A percentile compares a stretch with the other conserved stretches of the same genome.
Conservation (phyloP, 2,888 invertebrate species). For the Keiferia lycopersicella region DNA sequence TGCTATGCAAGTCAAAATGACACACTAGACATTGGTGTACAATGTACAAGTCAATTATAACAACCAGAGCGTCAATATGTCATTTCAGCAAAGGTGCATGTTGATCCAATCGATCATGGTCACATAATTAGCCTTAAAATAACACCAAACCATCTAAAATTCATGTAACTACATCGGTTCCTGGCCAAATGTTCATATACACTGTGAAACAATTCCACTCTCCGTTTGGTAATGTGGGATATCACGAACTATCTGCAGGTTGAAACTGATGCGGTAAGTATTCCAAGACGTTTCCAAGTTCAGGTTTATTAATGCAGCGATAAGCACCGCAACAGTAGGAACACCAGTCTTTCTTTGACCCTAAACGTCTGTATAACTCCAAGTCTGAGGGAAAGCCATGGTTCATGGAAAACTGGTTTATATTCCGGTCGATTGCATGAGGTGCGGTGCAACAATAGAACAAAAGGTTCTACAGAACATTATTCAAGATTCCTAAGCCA, state of each 20-base stretch:
- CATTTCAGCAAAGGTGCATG: neutral
- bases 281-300: neutral
- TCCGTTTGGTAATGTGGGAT: slow-evolving; percentile 54
- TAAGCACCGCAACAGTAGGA: neutral
- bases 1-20: too few relatives aligned
- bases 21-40: too few relatives aligned
- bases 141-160: slow-evolving; percentile 32
- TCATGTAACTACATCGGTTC: neutral
- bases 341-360: neutral
- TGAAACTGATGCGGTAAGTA: slow-evolving; percentile 49
- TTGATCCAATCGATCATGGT: slow-evolving; percentile 40
- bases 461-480: too few relatives aligned
- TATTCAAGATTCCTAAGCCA: too few relatives aligned
- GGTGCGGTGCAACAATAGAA: too few relatives aligned
- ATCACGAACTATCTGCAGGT: slow-evolving; percentile 47
- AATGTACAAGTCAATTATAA: neutral
- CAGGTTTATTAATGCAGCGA: neutral
- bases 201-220: slow-evolving; percentile 30
- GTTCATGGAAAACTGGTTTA: too few relatives aligned
- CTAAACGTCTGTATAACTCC: too few relatives aligned
- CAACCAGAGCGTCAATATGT: neutral
- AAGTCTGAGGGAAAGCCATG: too few relatives aligned
- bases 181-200: slow-evolving; percentile 44
- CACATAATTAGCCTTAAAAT: slow-evolving; percentile 43
- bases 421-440: too few relatives aligned